Evolutionary conservation across 2,113 vertebrate species (phyloP), one percentile per base, ranked within the genome.

Genomic region (Eleginops maclovinus): DNA sequence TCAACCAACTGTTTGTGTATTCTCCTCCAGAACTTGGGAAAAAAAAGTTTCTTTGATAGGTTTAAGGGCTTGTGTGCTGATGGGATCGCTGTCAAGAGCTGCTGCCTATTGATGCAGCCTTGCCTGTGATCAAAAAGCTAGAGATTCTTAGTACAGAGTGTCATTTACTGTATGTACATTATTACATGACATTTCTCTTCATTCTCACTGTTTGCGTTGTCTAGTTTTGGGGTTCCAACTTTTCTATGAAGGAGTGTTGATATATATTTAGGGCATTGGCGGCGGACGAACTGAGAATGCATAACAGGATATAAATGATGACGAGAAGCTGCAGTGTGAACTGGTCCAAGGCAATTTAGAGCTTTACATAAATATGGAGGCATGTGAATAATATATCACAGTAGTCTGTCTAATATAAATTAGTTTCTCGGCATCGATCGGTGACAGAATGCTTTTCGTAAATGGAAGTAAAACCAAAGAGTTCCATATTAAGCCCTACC

Each of bases 321-420:
- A 31, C 2, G n/a, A 66, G 26, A 63, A 12, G 65, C 43, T 49
- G 22, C 28, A 17, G 40, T 59, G 40, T 77, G 28, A 73, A 73
- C 40, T 44, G 31, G 7, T 36, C 31, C 31, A 36, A 36, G 31
- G 47, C 41, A 36, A 50, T 71, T 40, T 44, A 36, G 28, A 72
- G 46, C 59, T 60, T 19, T 12, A 0, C 49, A 56, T 44, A 22
- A 21, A 21, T 8, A 13, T 31, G 40, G 66, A 61, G 0, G 16
- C 24, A 3, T 63, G 49, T 74, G 22, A 80, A 80, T 82, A 72
- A 82, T 69, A 54, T 16, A 61, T 80, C 2, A 28, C 28, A 36
- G 12, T 43, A n/a, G 28, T 71, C 15, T 59, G 36, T 41, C 67
- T 72, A 53, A n/a, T 54, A n/a, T 1, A 4, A 47, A 36, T 74